Percentiles rank a stretch among this genome's conserved stretches.
Conservation (phyloP, 2,888 invertebrate species). For the Bugula neritina region DNA sequence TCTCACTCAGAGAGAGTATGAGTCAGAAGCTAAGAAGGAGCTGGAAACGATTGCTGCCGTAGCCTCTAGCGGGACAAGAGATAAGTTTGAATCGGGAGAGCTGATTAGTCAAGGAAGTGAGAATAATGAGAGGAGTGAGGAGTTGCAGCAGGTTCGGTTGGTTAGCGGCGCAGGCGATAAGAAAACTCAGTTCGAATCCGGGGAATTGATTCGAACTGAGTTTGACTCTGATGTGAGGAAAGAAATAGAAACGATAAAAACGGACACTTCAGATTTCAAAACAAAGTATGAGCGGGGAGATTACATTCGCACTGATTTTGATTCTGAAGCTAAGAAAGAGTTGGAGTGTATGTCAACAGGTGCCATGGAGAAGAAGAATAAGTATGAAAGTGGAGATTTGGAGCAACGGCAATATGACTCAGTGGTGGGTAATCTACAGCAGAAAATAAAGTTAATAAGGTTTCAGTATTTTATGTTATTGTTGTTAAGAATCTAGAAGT, state of each 20-base stretch:
- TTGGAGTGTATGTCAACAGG: not conserved
- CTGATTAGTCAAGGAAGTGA: not conserved
- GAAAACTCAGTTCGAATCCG: conserved; percentile 12
- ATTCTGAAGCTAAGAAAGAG: conserved; percentile 1
- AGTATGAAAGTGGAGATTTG: conserved; percentile 15
- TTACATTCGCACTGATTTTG: conserved; percentile 3
- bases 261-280: not conserved
- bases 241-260: not conserved
- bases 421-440: not conserved
- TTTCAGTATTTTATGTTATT: too few species aligned
- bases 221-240: conserved; percentile 10
- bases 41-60: not conserved
- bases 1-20: not conserved
- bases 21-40: conserved; percentile 9
- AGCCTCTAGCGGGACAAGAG: not conserved
- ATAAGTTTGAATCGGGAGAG: conserved; percentile 18
- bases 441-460: not conserved
- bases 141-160: not conserved
- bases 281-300: conserved; percentile 9
- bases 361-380: conserved; percentile 11
- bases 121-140: not conserved
- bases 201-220: not conserved
- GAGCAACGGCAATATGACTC: not conserved
- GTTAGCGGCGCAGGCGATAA: not conserved
- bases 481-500: too few species aligned